Conservation (phyloP, 2,888 invertebrate genomes). For the Opisthograptis luteolata region DNA sequence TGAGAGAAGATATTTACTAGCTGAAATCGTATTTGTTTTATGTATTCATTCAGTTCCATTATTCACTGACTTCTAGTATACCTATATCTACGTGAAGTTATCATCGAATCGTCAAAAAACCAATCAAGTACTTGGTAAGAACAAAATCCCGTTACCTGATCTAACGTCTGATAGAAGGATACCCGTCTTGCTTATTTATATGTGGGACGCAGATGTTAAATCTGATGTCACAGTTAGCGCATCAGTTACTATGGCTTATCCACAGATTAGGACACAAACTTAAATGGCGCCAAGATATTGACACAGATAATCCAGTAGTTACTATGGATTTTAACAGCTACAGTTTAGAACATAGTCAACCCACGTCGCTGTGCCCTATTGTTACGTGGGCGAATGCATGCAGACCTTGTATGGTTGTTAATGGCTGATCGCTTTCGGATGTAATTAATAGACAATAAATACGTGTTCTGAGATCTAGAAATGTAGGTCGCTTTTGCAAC, state of each 20-base stretch:
- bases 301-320: constrained; percentile 8
- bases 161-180: constrained; percentile 61
- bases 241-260: constrained; percentile 10
- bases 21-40: no score
- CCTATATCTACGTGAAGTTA: no score
- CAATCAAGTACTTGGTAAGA: constrained; percentile 27
- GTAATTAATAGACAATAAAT: constrained; percentile 33
- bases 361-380: constrained; percentile 12
- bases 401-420: constrained; percentile 33
- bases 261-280: neutral
- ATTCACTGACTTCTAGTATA: no score
- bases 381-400: constrained; percentile 39
- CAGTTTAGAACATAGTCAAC: neutral
- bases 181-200: constrained; percentile 59
- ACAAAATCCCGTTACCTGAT: constrained; percentile 56
- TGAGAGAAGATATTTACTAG: no score
- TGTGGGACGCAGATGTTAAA: constrained; percentile 70
- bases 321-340: neutral
- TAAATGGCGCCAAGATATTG: no score
- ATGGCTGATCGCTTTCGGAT: constrained; percentile 37
- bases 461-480: constrained; percentile 22
- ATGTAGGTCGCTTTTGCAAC: constrained; percentile 23
- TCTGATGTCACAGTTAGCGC: constrained; percentile 4
- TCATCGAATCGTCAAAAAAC: constrained; percentile 52
- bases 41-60: no score